These are phyloP conservation scores for Carassius auratus DNA, from an alignment of 2,113 vertebrate genomes.

Conservation along the genomic window DNA sequence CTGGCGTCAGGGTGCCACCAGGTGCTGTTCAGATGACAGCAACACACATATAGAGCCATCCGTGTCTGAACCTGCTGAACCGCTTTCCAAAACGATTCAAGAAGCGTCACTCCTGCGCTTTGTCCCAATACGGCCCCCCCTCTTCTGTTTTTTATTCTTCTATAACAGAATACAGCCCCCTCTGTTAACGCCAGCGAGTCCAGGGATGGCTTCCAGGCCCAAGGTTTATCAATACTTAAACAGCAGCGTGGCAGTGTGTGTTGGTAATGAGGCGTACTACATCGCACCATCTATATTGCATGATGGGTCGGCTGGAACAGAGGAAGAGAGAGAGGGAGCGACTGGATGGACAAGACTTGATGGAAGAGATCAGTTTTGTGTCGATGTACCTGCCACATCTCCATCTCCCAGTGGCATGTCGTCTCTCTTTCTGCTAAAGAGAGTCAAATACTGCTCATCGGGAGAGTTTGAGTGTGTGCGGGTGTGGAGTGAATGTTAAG, in stretches of 20 bases:
- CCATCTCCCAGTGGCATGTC: constrained; percentile 3
- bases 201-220: constrained; percentile 66
- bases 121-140: not conserved
- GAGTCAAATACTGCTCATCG: constrained; percentile 3
- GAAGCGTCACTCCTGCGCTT: not conserved
- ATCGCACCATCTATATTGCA: constrained; percentile 78
- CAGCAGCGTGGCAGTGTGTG: constrained; percentile 68
- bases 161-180: not conserved
- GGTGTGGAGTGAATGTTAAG: constrained; percentile 75
- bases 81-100: too few species aligned
- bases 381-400: constrained; percentile 15
- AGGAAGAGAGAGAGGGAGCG: not conserved
- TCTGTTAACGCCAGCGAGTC: not conserved
- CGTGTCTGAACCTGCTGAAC: not conserved
- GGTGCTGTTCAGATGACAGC: constrained; percentile 12
- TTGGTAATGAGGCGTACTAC: constrained; percentile 76
- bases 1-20: constrained; percentile 20
- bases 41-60: constrained; percentile 1
- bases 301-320: constrained; percentile 61
- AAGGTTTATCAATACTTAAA: constrained; percentile 78
- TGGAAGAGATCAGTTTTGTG: not conserved
- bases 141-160: not conserved
- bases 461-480: constrained; percentile 42
- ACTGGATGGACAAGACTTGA: not conserved
- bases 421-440: not conserved